Evolutionary conservation across 1,140 invertebrate genomes (phyloP).

Genomic region (Euschistus heros): DNA sequence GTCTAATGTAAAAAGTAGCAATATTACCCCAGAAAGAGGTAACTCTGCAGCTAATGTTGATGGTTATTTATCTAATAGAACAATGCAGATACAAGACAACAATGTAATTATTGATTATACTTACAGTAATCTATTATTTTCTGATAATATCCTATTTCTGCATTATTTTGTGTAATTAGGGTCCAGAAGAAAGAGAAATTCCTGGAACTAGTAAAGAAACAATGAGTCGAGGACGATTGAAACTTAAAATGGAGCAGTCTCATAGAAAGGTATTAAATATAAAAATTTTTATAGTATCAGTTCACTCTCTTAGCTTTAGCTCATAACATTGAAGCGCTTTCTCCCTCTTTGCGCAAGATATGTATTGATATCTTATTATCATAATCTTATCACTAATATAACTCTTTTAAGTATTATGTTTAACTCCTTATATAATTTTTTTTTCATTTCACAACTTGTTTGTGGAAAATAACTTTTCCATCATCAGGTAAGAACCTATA

Average conservation of each 20-base stretch:
- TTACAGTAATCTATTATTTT: background rate
- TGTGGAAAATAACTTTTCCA: too few species aligned
- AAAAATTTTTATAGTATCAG: too few species aligned
- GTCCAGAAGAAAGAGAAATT: slow-evolving; percentile 15
- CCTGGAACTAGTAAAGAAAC: slow-evolving; percentile 19
- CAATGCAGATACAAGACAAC: slow-evolving; percentile 12
- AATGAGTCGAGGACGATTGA: slow-evolving; percentile 33
- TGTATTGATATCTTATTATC: too few species aligned
- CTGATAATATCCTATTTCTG: background rate
- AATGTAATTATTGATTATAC: slow-evolving; percentile 3
- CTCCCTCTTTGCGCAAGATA: too few species aligned
- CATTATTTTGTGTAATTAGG: slow-evolving; percentile 13
- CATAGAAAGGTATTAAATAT: slow-evolving; percentile 20
- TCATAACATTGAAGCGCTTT: too few species aligned
- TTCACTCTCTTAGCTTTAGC: too few species aligned
- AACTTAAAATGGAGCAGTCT: slow-evolving; percentile 29
- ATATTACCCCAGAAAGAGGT: slow-evolving; percentile 25
- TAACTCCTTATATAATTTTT: too few species aligned
- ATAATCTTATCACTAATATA: too few species aligned
- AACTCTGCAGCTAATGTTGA: slow-evolving; percentile 18
- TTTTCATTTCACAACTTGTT: too few species aligned
- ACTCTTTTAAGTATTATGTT: background rate
- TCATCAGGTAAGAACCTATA: too few species aligned
- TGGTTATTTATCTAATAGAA: slow-evolving; percentile 1
- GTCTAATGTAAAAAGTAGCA: slow-evolving; percentile 26